phyloP scores from a whole-genome alignment of 2,113 vertebrate genomes.

The Spilogale gracilis region DNA sequence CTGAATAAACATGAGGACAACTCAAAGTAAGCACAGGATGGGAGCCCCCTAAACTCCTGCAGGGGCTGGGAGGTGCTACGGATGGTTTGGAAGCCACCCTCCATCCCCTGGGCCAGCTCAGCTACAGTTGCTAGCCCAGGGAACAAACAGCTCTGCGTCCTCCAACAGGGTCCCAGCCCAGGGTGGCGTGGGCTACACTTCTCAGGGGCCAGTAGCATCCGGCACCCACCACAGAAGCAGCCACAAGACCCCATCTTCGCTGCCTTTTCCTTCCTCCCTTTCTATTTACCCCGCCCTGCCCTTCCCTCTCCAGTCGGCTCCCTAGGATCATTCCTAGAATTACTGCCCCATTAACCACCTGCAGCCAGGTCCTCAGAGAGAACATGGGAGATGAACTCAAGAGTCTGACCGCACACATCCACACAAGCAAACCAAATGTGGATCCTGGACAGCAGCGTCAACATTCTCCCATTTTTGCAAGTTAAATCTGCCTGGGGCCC shows the following conservation, averaged over 20 bases:
- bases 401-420: background rate
- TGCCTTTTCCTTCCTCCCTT: background rate
- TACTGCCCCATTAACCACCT: background rate
- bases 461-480: background rate
- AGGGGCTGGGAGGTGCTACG: background rate
- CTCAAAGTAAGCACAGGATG: background rate
- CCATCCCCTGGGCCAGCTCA: background rate
- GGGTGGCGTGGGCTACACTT: fast-evolving
- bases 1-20: background rate
- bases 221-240: background rate
- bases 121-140: background rate
- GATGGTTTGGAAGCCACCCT: background rate
- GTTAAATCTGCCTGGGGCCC: background rate
- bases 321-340: background rate
- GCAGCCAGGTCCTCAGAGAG: background rate
- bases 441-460: background rate
- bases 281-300: background rate
- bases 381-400: background rate
- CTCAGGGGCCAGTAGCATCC: background rate
- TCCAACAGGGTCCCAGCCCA: background rate
- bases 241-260: background rate
- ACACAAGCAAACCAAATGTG: background rate
- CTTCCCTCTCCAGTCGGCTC: background rate
- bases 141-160: fast-evolving
- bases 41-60: background rate